A percentile compares a stretch with the other conserved stretches of the same genome.
Conservation (phyloP, 1,140 invertebrate genomes). For the Lanistes nyassanus region DNA sequence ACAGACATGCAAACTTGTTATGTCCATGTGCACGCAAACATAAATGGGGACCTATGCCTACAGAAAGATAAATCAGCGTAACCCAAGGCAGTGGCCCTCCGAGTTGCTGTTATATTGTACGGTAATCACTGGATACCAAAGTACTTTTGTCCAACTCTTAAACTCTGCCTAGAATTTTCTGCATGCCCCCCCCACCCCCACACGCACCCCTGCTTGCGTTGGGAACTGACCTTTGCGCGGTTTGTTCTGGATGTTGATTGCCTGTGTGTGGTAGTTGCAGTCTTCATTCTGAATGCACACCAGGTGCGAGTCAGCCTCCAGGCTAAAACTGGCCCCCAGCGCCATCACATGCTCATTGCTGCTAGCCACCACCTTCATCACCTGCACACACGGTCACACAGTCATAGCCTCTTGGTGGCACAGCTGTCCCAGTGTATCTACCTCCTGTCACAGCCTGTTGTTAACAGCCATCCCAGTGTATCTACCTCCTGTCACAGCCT, state of each 20-base stretch:
- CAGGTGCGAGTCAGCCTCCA: conserved; percentile 85
- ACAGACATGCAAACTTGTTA: too few relatives aligned
- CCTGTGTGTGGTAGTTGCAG: conserved; percentile 83
- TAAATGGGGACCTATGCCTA: too few relatives aligned
- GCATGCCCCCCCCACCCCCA: too few relatives aligned
- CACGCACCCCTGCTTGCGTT: neutral
- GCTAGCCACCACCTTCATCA: conserved; percentile 83
- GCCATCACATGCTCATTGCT: conserved; percentile 88
- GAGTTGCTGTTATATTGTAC: neutral
- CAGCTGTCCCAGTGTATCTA: too few relatives aligned
- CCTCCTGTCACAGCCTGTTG: neutral
- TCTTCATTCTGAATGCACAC: conserved; percentile 86
- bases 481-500: too few relatives aligned
- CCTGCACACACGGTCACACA: conserved; percentile 60
- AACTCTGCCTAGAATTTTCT: too few relatives aligned
- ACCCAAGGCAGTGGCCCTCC: neutral
- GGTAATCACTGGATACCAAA: neutral
- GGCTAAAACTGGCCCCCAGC: conserved; percentile 83
- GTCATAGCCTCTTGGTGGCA: too few relatives aligned
- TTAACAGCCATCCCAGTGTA: too few relatives aligned
- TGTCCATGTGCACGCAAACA: too few relatives aligned
- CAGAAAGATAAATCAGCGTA: neutral
- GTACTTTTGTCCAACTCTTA: neutral
- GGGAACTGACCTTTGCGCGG: conserved; percentile 80
- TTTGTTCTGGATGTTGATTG: conserved; percentile 87